These are phyloP conservation scores for Erpobdella octoculata DNA, from an alignment of 2,888 invertebrate genomes.

Conservation along the genomic window DNA sequence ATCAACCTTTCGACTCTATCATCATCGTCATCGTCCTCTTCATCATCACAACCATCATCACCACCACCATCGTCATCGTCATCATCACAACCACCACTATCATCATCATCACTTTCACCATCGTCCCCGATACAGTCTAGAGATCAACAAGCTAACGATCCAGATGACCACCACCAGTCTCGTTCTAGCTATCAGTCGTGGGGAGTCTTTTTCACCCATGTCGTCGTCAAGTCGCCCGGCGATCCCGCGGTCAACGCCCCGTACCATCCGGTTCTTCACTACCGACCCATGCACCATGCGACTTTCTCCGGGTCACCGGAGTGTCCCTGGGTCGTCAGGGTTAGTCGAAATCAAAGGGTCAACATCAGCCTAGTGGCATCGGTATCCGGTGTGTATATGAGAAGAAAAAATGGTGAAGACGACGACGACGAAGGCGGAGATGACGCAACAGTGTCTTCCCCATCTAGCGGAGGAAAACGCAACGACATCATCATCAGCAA, in stretches of 20 bases:
- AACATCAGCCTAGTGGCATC: constrained; percentile 14
- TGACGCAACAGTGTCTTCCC: too few relatives aligned
- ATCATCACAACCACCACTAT: background rate
- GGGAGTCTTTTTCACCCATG: too few relatives aligned
- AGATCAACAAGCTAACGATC: background rate
- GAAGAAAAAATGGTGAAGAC: background rate
- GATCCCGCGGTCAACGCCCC: background rate
- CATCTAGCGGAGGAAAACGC: too few relatives aligned
- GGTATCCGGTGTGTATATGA: background rate
- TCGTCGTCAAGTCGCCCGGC: background rate
- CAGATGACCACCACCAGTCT: too few relatives aligned
- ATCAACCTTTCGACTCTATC: background rate
- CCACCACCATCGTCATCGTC: background rate
- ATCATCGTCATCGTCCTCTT: background rate
- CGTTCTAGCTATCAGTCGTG: too few relatives aligned
- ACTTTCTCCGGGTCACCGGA: constrained; percentile 1
- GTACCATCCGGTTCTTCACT: background rate
- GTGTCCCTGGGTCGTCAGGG: constrained; percentile 23
- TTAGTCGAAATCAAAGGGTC: constrained; percentile 14
- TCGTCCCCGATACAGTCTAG: background rate
- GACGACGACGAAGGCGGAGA: background rate
- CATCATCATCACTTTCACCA: background rate
- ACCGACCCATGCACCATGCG: background rate
- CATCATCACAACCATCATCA: constrained; percentile 1
- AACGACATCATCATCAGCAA: background rate